A percentile compares a stretch with the other conserved stretches of the same genome.
Evolutionary conservation across 2,797 vertebrate species (phyloP).

Genomic region (Fistularia commersonii): DNA sequence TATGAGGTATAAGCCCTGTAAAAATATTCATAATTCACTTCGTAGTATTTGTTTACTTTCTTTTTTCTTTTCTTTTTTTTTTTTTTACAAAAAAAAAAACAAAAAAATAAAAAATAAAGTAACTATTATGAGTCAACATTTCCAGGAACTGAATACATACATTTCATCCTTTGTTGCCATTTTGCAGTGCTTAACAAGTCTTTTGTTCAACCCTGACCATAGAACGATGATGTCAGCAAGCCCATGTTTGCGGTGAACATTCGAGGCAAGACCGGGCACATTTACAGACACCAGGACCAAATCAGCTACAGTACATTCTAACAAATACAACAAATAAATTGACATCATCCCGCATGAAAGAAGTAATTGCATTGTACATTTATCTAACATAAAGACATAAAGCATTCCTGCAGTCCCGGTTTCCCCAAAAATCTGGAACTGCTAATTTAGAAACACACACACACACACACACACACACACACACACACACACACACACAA

Average conservation of each 20-base stretch:
- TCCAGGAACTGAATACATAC: slow-evolving; percentile 23
- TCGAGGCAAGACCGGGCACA: slow-evolving; percentile 23
- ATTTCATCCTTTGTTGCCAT: slow-evolving; percentile 32
- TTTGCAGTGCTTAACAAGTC: slow-evolving; percentile 45
- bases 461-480: too few species aligned
- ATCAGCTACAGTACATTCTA: slow-evolving; percentile 5
- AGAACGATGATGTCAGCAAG: slow-evolving; percentile 58
- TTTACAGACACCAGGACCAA: slow-evolving; percentile 28
- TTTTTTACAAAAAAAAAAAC: too few species aligned
- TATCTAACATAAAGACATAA: too few species aligned
- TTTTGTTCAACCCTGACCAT: slow-evolving; percentile 49
- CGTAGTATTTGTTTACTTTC: too few species aligned
- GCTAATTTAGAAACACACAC: too few species aligned
- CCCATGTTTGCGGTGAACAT: slow-evolving; percentile 41
- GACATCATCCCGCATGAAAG: not conserved
- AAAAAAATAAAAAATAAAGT: not conserved
- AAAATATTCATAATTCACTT: too few species aligned
- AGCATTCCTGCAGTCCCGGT: too few species aligned
- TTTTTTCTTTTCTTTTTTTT: too few species aligned
- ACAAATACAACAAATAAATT: not conserved
- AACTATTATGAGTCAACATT: slow-evolving; percentile 19
- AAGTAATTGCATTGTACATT: not conserved
- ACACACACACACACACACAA: too few species aligned
- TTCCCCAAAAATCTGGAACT: too few species aligned
- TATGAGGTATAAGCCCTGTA: too few species aligned